A percentile compares a stretch with the other conserved stretches of the same genome.
Evolutionary conservation across 2,888 invertebrate species (phyloP).

Genomic region (Rhagonycha fulva): DNA sequence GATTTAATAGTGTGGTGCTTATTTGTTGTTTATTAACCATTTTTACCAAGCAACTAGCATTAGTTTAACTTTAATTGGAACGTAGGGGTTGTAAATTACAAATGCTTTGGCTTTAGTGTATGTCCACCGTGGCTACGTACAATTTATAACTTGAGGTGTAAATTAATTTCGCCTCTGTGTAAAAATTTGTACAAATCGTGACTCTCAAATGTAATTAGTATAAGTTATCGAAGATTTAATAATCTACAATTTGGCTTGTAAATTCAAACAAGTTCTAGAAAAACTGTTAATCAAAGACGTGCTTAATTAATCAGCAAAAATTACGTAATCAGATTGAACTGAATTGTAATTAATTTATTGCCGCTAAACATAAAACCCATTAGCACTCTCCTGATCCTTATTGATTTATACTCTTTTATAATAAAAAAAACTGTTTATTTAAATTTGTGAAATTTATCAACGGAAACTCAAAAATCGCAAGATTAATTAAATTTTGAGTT

Average conservation of each 20-base stretch:
- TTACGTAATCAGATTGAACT: not conserved
- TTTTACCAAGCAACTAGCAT: not conserved
- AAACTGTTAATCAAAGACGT: not conserved
- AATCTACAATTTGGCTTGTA: not conserved
- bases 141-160: not conserved
- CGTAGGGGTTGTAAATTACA: not conserved
- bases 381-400: not conserved
- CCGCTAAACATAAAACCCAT: not conserved
- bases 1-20: not conserved
- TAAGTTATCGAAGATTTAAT: not conserved
- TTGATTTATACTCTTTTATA: not conserved
- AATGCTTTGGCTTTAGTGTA: not conserved
- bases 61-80: not conserved
- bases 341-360: not conserved
- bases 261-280: not conserved
- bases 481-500: too few species aligned
- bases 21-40: not conserved
- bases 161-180: not conserved
- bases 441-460: too few species aligned
- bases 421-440: too few species aligned
- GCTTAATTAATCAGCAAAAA: not conserved
- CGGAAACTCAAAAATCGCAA: too few species aligned
- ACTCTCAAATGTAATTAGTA: not conserved
- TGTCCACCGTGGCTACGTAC: not conserved
- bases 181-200: not conserved